These are phyloP conservation scores for Pterophyllum scalare DNA, from an alignment of 2,113 vertebrate species.

Conservation along the genomic window DNA sequence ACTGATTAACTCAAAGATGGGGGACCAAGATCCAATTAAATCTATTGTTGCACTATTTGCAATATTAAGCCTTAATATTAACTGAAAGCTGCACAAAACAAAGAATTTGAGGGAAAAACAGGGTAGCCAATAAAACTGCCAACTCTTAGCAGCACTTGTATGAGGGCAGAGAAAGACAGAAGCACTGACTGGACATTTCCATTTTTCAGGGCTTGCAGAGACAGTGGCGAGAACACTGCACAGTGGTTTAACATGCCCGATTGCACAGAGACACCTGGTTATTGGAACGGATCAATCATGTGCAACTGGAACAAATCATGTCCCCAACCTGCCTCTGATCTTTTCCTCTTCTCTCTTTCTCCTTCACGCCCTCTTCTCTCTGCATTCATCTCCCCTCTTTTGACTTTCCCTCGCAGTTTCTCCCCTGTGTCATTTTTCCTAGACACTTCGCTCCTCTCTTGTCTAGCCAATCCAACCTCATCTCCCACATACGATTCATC, in stretches of 20 bases:
- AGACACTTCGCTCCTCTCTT: background rate
- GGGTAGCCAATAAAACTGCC: background rate
- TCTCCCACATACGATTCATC: conserved; percentile 6
- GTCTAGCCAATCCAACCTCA: conserved; percentile 3
- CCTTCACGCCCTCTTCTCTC: conserved; percentile 20
- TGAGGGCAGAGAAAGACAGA: background rate
- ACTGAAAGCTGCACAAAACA: background rate
- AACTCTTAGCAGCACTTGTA: background rate
- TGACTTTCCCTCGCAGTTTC: background rate
- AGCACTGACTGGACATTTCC: conserved; percentile 26
- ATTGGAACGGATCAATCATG: conserved; percentile 54
- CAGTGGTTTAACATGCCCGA: conserved; percentile 29
- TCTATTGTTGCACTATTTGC: no score
- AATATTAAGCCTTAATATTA: background rate
- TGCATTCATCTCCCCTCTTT: background rate
- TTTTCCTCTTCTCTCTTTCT: background rate
- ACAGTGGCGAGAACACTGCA: background rate
- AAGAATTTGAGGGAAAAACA: background rate
- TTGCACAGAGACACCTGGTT: conserved; percentile 33
- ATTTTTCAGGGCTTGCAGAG: conserved; percentile 5
- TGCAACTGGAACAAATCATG: conserved; percentile 61
- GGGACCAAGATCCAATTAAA: background rate
- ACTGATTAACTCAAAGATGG: background rate
- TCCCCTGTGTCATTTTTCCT: background rate
- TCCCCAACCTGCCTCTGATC: conserved; percentile 10